Evolutionary conservation across 2,888 invertebrate species (phyloP), one percentile per base, ranked within the genome.

Genomic region (Brachycybe producta): DNA sequence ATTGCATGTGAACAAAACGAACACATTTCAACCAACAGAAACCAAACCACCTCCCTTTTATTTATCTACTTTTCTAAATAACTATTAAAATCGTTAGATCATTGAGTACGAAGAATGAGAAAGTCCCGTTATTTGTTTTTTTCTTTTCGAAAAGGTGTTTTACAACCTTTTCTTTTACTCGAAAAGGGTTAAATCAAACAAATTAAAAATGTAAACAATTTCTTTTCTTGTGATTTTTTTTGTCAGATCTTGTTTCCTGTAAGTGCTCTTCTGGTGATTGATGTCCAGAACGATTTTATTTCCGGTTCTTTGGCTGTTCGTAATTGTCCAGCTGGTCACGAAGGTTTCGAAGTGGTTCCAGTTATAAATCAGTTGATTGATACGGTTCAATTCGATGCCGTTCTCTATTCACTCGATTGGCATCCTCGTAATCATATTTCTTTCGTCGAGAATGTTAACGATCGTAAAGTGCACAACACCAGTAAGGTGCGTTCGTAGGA

Each of bases 271-370:
- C 73, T 97, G 56, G 79, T 95, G 54, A 88, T 97, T 55, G 95
- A 97, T 68, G 92, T 95, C 26, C 95, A 97, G 73, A 95, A 97
- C 69, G 95, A 97, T 72, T 97, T 97, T 71, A 91, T 97, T 64
- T 80, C 82, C 49, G 95, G 95, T 38, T 85, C 90, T 5, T 75
- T 97, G 60, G 84, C 91, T 67, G 84, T 97, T 64, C 85, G 84
- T 69, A 81, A 88, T 63, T 91, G 91, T 68, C 84, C 86, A 54
- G 91, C 92, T 17, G 84, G 85, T 63, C 88, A 91, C 57, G 84
- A 88, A 62, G 90, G 87, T 57, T 76, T 78, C 49, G 88, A 88
- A 76, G 87, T 94, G 44, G 78, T 94, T 56, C 86, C 86, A 56
- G 85, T 91, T 0, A 91, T 91, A 61, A 94, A 95, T 72, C 75